phyloP scores from a whole-genome alignment of 2,797 vertebrate species.

The Ciconia nigra region DNA sequence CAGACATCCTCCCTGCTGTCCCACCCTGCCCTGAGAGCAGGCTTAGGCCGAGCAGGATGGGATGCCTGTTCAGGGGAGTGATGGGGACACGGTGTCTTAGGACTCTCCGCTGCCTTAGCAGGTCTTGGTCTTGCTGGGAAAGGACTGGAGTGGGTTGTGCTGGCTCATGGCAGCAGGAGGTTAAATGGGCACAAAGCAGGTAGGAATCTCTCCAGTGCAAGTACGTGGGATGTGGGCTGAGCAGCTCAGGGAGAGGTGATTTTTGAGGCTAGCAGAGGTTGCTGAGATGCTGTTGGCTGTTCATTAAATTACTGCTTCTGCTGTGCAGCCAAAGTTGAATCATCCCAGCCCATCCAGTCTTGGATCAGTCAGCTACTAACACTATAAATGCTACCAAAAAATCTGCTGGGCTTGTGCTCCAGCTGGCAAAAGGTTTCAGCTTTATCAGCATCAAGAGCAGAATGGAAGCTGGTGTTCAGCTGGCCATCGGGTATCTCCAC shows the following conservation, averaged over 20 bases:
- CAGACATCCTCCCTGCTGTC: fast-evolving
- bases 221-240: background rate
- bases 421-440: background rate
- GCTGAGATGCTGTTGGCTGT: background rate
- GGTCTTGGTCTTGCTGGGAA: background rate
- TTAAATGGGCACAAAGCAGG: background rate
- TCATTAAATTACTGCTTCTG: background rate
- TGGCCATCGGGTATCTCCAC: background rate
- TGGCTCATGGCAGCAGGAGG: background rate
- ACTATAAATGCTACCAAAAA: background rate
- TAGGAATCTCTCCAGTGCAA: background rate
- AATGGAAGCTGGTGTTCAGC: background rate
- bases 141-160: background rate
- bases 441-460: background rate
- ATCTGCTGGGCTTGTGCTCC: background rate
- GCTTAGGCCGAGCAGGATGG: background rate
- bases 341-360: background rate
- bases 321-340: background rate
- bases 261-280: background rate
- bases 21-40: background rate
- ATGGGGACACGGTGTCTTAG: background rate
- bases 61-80: background rate
- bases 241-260: background rate
- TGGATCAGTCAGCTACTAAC: background rate
- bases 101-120: background rate